These are phyloP conservation scores for Heliconius hermathena DNA, from an alignment of 1,140 invertebrate species.

Conservation along the genomic window DNA sequence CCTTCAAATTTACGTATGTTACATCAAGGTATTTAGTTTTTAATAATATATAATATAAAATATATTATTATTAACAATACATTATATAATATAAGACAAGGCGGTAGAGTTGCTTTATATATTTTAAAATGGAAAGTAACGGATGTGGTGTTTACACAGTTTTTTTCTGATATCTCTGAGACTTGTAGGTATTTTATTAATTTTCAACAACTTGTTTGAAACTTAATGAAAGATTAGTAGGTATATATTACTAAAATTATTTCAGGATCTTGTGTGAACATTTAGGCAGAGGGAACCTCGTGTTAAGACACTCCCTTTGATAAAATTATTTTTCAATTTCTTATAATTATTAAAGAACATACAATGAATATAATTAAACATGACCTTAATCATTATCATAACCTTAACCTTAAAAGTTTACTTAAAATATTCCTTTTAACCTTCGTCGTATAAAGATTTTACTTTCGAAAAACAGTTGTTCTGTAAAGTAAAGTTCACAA, in stretches of 20 bases:
- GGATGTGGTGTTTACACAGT: background rate
- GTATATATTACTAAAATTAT: too few relatives aligned
- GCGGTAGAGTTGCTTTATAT: background rate
- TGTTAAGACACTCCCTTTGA: too few relatives aligned
- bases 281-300: too few relatives aligned
- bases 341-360: too few relatives aligned
- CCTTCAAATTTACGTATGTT: too few relatives aligned
- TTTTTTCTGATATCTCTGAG: background rate
- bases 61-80: background rate
- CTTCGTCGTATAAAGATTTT: background rate
- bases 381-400: background rate
- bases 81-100: background rate
- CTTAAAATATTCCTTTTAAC: background rate
- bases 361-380: too few relatives aligned
- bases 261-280: too few relatives aligned
- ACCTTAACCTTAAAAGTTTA: conserved; percentile 3
- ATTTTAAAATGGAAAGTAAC: background rate
- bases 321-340: too few relatives aligned
- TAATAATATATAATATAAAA: background rate
- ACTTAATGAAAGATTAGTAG: background rate
- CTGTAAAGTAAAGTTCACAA: background rate
- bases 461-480: conserved; percentile 25
- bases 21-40: too few relatives aligned
- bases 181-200: background rate
- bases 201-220: background rate